Evolutionary conservation across 2,113 vertebrate genomes (phyloP).

Genomic region (Empidonax alnorum): DNA sequence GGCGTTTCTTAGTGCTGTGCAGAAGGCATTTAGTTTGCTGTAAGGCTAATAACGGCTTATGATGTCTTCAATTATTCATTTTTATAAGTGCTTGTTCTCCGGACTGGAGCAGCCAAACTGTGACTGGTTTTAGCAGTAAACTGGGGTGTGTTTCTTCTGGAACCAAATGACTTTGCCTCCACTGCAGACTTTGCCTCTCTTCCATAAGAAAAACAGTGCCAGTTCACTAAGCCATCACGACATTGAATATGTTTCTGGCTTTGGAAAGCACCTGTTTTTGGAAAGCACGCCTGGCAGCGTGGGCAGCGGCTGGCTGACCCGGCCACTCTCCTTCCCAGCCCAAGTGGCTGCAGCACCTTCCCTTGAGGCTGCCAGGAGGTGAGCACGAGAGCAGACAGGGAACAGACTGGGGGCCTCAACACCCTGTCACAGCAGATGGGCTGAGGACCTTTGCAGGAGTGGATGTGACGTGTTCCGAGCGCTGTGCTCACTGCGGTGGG

Average conservation of each 20-base stretch:
- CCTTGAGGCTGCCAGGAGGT: background rate
- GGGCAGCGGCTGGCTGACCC: rapidly evolving
- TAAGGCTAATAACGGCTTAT: background rate
- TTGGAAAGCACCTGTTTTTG: background rate
- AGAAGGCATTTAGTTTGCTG: background rate
- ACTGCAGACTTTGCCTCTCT: background rate
- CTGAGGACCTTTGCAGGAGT: background rate
- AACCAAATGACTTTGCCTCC: background rate
- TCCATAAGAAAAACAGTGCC: background rate
- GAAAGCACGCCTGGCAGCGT: background rate
- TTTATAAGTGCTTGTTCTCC: background rate
- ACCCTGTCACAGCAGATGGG: rapidly evolving
- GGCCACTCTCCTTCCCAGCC: background rate
- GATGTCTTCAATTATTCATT: slow-evolving; percentile 18
- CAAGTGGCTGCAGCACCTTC: background rate
- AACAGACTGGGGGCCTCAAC: background rate
- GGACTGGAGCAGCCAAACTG: background rate
- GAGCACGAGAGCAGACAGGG: rapidly evolving
- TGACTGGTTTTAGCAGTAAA: background rate
- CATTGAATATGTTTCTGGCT: background rate
- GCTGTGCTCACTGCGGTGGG: rapidly evolving
- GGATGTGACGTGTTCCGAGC: background rate
- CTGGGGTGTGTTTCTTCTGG: rapidly evolving
- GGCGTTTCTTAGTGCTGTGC: background rate
- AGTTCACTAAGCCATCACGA: background rate